Percentiles rank a stretch among this genome's conserved stretches.
Conservation (phyloP, 2,797 vertebrate genomes). For the Sebastes hopkinsi region DNA sequence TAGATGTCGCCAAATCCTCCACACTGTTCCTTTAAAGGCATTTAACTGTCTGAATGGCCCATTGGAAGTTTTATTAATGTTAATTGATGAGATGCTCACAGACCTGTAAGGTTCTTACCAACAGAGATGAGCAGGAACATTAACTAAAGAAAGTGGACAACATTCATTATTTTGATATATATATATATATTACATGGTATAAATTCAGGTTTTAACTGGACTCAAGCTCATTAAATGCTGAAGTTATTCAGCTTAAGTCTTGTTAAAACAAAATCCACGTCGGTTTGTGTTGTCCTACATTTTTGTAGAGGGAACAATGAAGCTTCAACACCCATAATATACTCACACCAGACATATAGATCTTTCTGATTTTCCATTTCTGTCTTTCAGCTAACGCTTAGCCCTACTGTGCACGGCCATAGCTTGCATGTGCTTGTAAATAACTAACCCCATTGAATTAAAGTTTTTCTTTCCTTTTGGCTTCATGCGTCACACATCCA, state of each 20-base stretch:
- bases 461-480: conserved; percentile 8
- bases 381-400: conserved; percentile 32
- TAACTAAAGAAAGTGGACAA: background rate
- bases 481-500: conserved; percentile 37
- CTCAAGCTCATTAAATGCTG: background rate
- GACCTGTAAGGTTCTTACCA: background rate
- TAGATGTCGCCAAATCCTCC: background rate
- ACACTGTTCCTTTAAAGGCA: background rate
- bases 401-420: conserved; percentile 76
- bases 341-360: background rate
- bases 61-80: background rate
- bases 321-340: background rate
- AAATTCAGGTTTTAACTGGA: background rate
- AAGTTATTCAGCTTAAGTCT: background rate
- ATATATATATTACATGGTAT: background rate
- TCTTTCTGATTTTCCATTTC: conserved; percentile 4
- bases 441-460: background rate
- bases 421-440: conserved; percentile 77
- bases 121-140: no score
- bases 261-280: no score
- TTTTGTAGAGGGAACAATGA: background rate
- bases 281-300: background rate
- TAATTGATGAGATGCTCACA: background rate
- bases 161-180: background rate
- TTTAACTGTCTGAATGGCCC: background rate